Conservation (phyloP, 2,113 vertebrate species). For the Oxyruncus cristatus region DNA sequence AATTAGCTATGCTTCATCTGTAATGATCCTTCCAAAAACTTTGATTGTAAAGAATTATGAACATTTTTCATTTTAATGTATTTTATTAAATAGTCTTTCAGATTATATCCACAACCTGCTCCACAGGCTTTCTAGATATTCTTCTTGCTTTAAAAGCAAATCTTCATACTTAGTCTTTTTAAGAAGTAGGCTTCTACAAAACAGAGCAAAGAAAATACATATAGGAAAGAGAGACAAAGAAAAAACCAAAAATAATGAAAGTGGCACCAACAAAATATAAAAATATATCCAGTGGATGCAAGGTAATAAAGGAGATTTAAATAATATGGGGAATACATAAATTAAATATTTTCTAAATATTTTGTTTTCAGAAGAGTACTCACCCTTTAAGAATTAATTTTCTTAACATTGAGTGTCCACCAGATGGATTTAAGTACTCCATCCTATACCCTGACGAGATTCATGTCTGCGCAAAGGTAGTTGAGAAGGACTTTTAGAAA, state of each 20-base stretch:
- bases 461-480: not conserved
- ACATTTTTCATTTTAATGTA: not conserved
- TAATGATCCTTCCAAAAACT: not conserved
- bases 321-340: not conserved
- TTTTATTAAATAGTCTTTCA: not conserved
- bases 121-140: not conserved
- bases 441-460: not conserved
- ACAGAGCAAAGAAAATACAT: not conserved
- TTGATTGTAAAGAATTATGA: not conserved
- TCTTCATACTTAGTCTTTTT: not conserved
- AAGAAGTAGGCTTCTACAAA: not conserved
- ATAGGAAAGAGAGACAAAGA: not conserved
- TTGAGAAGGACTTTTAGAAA: not conserved
- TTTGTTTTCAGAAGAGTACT: not conserved
- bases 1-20: not conserved
- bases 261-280: not conserved
- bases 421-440: not conserved
- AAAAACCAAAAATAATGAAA: not conserved
- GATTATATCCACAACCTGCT: not conserved
- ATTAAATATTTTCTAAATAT: not conserved
- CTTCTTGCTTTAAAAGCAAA: not conserved
- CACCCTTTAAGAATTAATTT: not conserved
- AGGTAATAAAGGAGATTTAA: not conserved
- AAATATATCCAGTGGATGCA: not conserved
- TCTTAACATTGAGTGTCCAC: not conserved